These are phyloP conservation scores for Actinemys pallida DNA, from an alignment of 2,113 vertebrate genomes.

Conservation along the genomic window DNA sequence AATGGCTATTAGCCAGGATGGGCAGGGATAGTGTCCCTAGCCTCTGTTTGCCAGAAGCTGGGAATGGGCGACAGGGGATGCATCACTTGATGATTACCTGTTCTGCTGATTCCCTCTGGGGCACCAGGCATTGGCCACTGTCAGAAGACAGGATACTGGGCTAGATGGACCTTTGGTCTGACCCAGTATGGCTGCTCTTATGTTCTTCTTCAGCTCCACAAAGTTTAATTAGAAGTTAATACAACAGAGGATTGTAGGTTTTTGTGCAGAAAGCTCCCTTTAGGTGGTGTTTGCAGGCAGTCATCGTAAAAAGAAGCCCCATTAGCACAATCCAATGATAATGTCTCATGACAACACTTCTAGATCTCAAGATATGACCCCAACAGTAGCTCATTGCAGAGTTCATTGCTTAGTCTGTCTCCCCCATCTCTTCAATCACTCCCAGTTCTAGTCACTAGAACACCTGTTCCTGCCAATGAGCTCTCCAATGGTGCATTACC, in stretches of 20 bases:
- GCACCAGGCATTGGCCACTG: too few species aligned
- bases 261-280: background rate
- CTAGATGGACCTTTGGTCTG: too few species aligned
- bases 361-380: background rate
- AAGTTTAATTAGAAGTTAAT: background rate
- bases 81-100: too few species aligned
- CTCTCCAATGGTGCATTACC: fast-evolving
- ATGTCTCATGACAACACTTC: background rate
- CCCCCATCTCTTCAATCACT: background rate
- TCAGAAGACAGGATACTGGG: too few species aligned
- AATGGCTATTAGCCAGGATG: too few species aligned
- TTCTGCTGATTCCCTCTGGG: too few species aligned
- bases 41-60: too few species aligned
- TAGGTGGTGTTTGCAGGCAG: fast-evolving
- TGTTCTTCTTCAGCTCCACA: background rate
- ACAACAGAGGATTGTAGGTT: background rate
- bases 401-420: fast-evolving
- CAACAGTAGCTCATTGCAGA: fast-evolving
- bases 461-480: background rate
- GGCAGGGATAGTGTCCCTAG: too few species aligned
- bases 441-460: background rate
- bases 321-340: background rate
- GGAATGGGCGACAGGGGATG: too few species aligned
- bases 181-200: too few species aligned
- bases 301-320: background rate